phyloP scores from a whole-genome alignment of 2,797 vertebrate genomes.

The Fistularia tabacaria region DNA sequence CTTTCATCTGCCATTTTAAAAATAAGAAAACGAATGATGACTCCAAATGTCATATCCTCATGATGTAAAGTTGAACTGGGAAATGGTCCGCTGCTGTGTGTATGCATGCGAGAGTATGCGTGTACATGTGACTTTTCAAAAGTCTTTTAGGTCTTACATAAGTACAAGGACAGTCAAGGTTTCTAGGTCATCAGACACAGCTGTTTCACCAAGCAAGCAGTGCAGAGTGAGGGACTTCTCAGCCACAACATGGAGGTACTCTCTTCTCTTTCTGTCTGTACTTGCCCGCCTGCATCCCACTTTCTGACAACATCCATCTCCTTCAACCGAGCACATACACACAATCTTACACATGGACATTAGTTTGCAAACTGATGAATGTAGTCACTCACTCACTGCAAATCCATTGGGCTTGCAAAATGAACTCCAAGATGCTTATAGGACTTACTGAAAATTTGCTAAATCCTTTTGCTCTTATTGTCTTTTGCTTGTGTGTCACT shows the following conservation, averaged over 20 bases:
- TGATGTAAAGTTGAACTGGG: background rate
- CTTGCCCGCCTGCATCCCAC: conserved; percentile 31
- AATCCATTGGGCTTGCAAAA: too few species aligned
- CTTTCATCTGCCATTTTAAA: conserved; percentile 4
- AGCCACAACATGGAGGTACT: conserved; percentile 45
- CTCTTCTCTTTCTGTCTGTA: conserved; percentile 34
- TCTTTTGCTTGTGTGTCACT: too few species aligned
- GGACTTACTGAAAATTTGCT: too few species aligned
- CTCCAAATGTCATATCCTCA: background rate
- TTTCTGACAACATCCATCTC: conserved; percentile 14
- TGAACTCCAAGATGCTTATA: too few species aligned
- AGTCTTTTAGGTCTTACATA: conserved; percentile 46
- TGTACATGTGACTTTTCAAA: conserved; percentile 22
- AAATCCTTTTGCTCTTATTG: too few species aligned
- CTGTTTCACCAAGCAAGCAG: conserved; percentile 46
- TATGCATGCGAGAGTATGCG: background rate
- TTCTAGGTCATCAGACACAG: conserved; percentile 65
- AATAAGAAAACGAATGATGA: background rate
- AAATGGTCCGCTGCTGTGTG: too few species aligned
- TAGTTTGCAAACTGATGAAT: background rate
- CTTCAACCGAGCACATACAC: conserved; percentile 11
- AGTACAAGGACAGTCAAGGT: conserved; percentile 40
- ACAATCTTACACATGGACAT: too few species aligned
- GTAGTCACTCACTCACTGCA: too few species aligned
- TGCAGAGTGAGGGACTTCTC: conserved; percentile 34